Base-by-base conservation (phyloP, 2,113 vertebrate species). In the Entomyzon cyanotis region DNA sequence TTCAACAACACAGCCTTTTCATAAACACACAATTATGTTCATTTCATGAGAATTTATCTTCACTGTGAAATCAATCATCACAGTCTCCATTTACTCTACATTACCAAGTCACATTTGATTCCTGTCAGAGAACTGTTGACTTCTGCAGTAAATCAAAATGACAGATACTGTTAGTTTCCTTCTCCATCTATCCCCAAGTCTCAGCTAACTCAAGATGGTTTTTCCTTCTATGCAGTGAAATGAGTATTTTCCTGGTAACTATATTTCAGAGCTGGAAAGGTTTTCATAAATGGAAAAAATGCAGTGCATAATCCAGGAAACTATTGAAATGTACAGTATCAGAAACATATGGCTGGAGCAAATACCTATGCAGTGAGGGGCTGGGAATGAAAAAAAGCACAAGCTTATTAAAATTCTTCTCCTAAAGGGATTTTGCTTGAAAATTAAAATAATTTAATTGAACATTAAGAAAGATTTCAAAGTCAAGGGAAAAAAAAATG, bases 31-130 rank as follows among this genome's bases (percentile, higher is more conserved):
- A 97, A 94, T 96, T 96, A 93, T 28, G 64, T 74, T 93, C 74
- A 76, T 95, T 98, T 96, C 95, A 95, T 96, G 94, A 97, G 97
- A 97, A 98, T 96, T 93, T 95, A 97, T 97, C 97, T 97, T 89
- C 94, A 93, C 97, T 96, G 92, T 97, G 97, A 97, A 97, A 97
- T 97, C 97, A 97, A 95, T 94, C 94, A 44, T 96, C 94, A 97
- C 92, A 85, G 93, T 85, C 93, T 97, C 93, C 90, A 84, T 93
- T 95, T 95, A 96, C 84, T 82, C 88, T 93, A 87, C 96, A 95
- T 97, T 91, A 92, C 86, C 64, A 82, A 96, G 91, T 97, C 93
- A 89, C 89, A 96, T 95, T 96, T 96, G 95, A 96, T 96, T 97
- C 96, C 94, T 96, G 89, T 95, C 94, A 96, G 62, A 76, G 92